Evolutionary conservation across 2,797 vertebrate genomes (phyloP).

Genomic region (Fringilla coelebs): DNA sequence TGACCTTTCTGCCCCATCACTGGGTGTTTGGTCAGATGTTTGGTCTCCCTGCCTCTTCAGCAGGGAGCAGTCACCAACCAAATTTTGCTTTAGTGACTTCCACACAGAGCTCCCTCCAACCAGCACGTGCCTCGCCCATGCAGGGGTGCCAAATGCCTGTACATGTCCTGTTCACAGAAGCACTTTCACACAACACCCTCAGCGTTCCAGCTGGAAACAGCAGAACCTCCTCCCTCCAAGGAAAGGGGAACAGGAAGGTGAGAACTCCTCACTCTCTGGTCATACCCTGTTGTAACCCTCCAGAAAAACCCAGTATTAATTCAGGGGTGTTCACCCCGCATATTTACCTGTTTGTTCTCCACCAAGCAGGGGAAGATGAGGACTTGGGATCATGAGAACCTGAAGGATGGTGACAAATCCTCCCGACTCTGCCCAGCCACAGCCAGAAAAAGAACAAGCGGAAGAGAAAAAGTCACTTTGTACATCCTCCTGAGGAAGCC

Average conservation of each 20-base stretch:
- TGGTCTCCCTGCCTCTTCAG: neutral
- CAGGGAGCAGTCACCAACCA: neutral
- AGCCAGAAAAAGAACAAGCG: neutral
- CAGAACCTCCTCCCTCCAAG: neutral
- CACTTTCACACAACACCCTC: neutral
- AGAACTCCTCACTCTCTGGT: neutral
- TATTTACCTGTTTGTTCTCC: neutral
- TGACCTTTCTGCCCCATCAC: neutral
- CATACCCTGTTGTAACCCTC: neutral
- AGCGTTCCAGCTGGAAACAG: neutral
- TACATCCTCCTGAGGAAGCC: neutral
- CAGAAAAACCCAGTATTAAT: neutral
- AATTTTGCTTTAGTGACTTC: neutral
- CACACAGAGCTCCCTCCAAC: neutral
- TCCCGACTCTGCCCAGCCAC: neutral
- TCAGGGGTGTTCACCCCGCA: neutral
- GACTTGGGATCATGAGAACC: rapidly evolving
- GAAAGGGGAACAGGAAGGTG: neutral
- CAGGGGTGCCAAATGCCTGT: neutral
- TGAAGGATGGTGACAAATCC: neutral
- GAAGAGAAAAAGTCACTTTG: neutral
- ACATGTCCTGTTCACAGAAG: neutral
- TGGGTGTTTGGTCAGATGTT: neutral
- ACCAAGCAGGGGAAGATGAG: neutral
- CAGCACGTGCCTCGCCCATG: neutral